Base-by-base conservation (phyloP, 2,113 vertebrate genomes). In the Corydoras sp. region DNA sequence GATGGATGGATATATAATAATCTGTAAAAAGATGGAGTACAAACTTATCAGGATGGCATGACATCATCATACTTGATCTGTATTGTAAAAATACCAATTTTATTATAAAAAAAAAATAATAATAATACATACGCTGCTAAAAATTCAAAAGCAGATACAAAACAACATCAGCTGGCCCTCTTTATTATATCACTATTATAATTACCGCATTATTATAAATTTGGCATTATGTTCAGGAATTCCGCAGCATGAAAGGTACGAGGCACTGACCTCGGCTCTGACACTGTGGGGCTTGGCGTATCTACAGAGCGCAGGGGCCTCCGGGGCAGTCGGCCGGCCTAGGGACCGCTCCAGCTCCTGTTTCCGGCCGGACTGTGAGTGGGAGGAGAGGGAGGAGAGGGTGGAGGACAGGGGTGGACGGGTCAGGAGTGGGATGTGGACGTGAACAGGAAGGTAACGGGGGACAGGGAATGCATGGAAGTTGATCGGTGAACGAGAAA, bases 341-440 rank as follows among this genome's bases (percentile, higher is more conserved):
- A 91, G 90, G 84, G 91, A 91, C 93, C 94, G 93, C 86, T 95
- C 93, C 90, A 91, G 90, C 92, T 97, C 95, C 88, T 97, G 95
- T 90, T 93, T 95, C 91, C 93, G 92, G 93, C 89, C 92, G 90
- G 90, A 96, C 95, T 99, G 95, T 93, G 91, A 92, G 87, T 88
- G 76, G 69, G 59, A 72, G 78, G 63, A 68, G 8, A 29, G 62
- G 62, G 58, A 62, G 67, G 71, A 62, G 64, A 62, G 58, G 54
- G 87, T 51, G 69, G 30, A 56, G 68, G 59, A 91, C 89, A 77
- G 67, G 67, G 63, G 54, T 65, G 65, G 80, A 80, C 58, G 62
- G 65, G 58, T 51, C 32, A 67, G 73, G 73, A 68, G 24, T 60
- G 69, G 88, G 89, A 73, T 35, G 75, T 49, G 75, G 65, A 75